Base-by-base conservation (phyloP, 2,888 invertebrate species). In the Chrysopilus asiliformis region DNA sequence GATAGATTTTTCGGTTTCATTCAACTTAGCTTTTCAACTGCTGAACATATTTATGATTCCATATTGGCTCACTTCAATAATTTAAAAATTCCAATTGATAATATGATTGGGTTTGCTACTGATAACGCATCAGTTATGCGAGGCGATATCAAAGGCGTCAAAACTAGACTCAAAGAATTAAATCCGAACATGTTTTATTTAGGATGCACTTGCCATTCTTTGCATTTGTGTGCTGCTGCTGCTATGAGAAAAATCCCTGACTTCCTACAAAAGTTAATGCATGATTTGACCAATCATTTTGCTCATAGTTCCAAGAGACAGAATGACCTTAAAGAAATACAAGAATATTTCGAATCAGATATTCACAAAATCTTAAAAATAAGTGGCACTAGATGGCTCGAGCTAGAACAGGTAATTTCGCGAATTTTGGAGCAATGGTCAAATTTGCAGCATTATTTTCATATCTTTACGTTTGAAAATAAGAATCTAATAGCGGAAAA, bases 101-200 rank as follows among this genome's bases (percentile, higher is more conserved):
- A 48, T 38, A 38, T 52, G 24, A 44, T 51, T 16, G 50, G 47
- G 3, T 46, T 50, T 16, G 48, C 43, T 6, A 48, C 47, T 28
- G 49, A 53, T 39, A 47, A 49, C 36, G 48, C 49, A 2, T 38
- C 38, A 17, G 47, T 47, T n/a, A 50, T 53, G 51, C 49, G 47
- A 43, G 49, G 48, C 3, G 39, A 42, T 16, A 35, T 39, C 19
- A 40, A 43, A 33, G 45, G 49, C 9, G 44, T 50, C 10, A 36
- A 44, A 38, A 36, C 41, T 18, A 40, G 36, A 19, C 43, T 51
- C 27, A 40, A 39, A 36, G 26, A 43, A 25, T 32, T 47, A 16
- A 37, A 45, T 18, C 45, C 48, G 17, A 41, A 47, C 28, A 38
- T 51, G 26, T 50, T 48, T 45, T 45, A 51, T 9, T 33, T 49